Evolutionary conservation across 1,140 invertebrate species (phyloP).

Genomic region (Zaprionus inermis): DNA sequence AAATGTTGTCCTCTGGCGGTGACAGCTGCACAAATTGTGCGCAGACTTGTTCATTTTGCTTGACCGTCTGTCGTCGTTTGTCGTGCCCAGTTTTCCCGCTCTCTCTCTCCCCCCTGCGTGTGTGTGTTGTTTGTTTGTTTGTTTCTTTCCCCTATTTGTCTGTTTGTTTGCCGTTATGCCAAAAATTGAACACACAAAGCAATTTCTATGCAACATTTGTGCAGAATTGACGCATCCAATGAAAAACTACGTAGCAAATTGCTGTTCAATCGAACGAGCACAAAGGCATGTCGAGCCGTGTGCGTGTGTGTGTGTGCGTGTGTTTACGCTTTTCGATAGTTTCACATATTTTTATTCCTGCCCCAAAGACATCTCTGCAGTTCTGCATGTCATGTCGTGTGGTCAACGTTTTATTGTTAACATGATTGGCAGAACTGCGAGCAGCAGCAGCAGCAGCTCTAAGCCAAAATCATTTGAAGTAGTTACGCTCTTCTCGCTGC

Average conservation of each 20-base stretch:
- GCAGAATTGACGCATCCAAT: slow-evolving; percentile 65
- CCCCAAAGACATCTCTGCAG: slow-evolving; percentile 34
- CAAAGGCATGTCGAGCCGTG: slow-evolving; percentile 2
- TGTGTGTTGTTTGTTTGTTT: slow-evolving; percentile 33
- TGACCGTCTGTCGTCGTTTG: slow-evolving; percentile 9
- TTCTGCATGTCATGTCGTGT: slow-evolving; percentile 65
- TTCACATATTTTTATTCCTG: slow-evolving; percentile 69
- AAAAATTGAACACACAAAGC: slow-evolving; percentile 82
- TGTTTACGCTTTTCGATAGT: too few relatives aligned
- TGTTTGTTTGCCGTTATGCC: slow-evolving; percentile 67
- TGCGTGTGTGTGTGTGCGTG: slow-evolving; percentile 1
- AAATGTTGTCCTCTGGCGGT: slow-evolving; percentile 47
- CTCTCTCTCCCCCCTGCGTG: not conserved
- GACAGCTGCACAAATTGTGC: slow-evolving; percentile 79
- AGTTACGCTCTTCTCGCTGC: not conserved
- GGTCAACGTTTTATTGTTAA: slow-evolving; percentile 79
- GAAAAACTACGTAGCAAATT: slow-evolving; percentile 70
- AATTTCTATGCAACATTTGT: slow-evolving; percentile 81
- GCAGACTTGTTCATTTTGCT: slow-evolving; percentile 63
- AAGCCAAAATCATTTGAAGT: not conserved
- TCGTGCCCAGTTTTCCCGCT: too few relatives aligned
- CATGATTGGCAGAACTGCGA: slow-evolving; percentile 25
- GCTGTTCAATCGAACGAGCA: slow-evolving; percentile 61
- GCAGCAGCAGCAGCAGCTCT: not conserved
- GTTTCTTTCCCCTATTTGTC: slow-evolving; percentile 35